Evolutionary conservation across 2,113 vertebrate species (phyloP).

Genomic region (Urocitellus parryii): DNA sequence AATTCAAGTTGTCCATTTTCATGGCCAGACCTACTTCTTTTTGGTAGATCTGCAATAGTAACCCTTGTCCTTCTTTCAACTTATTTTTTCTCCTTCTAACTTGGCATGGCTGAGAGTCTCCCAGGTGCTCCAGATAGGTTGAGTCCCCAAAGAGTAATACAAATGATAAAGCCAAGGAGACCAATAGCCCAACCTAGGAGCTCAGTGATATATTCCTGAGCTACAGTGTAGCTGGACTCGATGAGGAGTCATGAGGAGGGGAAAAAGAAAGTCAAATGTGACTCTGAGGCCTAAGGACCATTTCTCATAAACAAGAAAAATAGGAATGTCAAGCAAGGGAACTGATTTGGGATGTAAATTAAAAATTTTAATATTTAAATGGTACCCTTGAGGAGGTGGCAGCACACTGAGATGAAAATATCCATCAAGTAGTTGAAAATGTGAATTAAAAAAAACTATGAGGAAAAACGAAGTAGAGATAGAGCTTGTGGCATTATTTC

Average conservation of each 20-base stretch:
- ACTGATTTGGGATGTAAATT: not conserved
- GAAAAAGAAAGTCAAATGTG: not conserved
- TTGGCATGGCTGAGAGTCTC: not conserved
- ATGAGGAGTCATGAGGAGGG: not conserved
- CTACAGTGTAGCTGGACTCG: not conserved
- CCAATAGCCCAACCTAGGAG: not conserved
- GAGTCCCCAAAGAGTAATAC: not conserved
- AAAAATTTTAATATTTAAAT: not conserved
- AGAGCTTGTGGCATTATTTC: not conserved
- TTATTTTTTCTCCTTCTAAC: constrained; percentile 18
- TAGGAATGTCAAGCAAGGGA: not conserved
- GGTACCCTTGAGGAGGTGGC: not conserved
- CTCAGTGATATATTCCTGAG: not conserved
- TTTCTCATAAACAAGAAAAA: constrained; percentile 14
- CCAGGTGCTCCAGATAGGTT: not conserved
- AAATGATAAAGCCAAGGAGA: not conserved
- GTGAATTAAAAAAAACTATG: not conserved
- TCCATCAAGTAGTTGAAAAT: not conserved
- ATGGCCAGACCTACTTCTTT: not conserved
- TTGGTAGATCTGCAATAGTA: not conserved
- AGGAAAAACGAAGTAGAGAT: not conserved
- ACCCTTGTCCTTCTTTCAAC: not conserved
- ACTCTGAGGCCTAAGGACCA: not conserved
- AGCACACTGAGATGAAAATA: not conserved
- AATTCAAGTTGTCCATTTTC: not conserved